phyloP scores from a whole-genome alignment of 2,888 invertebrate species.

The Caenorhabditis sulstoni region DNA sequence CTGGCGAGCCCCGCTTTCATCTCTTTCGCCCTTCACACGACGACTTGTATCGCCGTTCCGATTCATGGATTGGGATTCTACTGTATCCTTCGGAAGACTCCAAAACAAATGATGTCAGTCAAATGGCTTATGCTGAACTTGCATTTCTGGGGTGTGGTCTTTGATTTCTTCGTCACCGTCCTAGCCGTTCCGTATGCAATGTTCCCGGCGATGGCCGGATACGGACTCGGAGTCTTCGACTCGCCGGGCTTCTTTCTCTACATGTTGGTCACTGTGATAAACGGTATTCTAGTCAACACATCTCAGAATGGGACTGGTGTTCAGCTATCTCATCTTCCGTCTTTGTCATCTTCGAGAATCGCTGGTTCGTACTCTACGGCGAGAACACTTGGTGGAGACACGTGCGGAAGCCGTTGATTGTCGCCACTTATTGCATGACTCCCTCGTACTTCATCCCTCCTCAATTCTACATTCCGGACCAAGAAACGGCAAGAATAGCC shows the following conservation, averaged over 20 bases:
- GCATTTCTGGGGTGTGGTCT: not conserved
- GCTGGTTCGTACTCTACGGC: not conserved
- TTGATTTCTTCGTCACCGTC: conserved; percentile 10
- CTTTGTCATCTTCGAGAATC: conserved; percentile 4
- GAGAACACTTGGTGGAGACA: not conserved
- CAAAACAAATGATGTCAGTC: conserved; percentile 22
- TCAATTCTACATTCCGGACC: too few relatives aligned
- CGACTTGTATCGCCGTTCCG: not conserved
- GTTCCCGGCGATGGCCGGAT: conserved; percentile 30
- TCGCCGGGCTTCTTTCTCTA: conserved; percentile 12
- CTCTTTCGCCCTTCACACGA: too few relatives aligned
- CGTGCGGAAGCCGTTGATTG: not conserved
- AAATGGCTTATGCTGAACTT: conserved; percentile 11
- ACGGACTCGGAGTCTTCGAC: conserved; percentile 14
- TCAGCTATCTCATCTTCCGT: not conserved
- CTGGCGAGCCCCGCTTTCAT: too few relatives aligned
- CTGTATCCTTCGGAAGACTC: conserved; percentile 35
- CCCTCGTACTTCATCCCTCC: too few relatives aligned
- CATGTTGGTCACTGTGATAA: conserved; percentile 11
- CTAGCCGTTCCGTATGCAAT: conserved; percentile 19
- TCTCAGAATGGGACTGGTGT: too few relatives aligned
- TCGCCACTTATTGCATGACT: not conserved
- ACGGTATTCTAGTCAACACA: not conserved
- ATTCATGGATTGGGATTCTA: conserved; percentile 29
- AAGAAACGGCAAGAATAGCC: too few relatives aligned